A percentile compares a stretch with the other conserved stretches of the same genome.
Evolutionary conservation across 1,140 invertebrate genomes (phyloP).

Genomic region (Aphis craccivora): DNA sequence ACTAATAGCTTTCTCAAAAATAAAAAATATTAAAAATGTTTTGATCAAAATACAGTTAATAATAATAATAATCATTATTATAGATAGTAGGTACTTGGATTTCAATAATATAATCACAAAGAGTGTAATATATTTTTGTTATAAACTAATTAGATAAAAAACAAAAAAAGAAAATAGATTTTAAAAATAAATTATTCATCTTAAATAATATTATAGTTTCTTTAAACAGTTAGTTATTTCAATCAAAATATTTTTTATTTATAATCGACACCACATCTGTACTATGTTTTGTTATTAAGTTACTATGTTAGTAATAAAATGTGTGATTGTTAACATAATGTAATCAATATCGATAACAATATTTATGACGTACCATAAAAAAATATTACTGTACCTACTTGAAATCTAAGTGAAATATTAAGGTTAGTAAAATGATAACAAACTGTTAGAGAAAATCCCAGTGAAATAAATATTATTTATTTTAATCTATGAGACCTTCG

Average conservation of each 20-base stretch:
- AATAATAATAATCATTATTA: too few relatives aligned
- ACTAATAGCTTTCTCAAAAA: too few relatives aligned
- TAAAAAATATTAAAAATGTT: too few relatives aligned
- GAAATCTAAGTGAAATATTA: not conserved
- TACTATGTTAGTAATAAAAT: not conserved
- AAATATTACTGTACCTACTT: not conserved
- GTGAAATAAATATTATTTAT: not conserved
- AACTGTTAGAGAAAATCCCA: not conserved
- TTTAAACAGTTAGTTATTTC: not conserved
- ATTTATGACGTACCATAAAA: not conserved
- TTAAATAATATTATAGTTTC: too few relatives aligned
- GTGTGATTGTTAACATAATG: not conserved
- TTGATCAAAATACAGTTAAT: too few relatives aligned
- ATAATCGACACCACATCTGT: not conserved
- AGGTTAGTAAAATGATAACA: conserved; percentile 3
- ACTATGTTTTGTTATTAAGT: not conserved
- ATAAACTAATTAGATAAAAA: too few relatives aligned
- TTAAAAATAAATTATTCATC: too few relatives aligned
- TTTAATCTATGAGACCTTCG: not conserved
- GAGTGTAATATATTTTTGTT: too few relatives aligned
- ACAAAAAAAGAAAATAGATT: too few relatives aligned
- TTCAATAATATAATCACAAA: too few relatives aligned
- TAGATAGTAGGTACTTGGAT: too few relatives aligned
- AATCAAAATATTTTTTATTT: not conserved
- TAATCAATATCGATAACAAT: conserved; percentile 13